Evolutionary conservation across 2,888 invertebrate genomes (phyloP).

Genomic region (Sialis lutaria): DNA sequence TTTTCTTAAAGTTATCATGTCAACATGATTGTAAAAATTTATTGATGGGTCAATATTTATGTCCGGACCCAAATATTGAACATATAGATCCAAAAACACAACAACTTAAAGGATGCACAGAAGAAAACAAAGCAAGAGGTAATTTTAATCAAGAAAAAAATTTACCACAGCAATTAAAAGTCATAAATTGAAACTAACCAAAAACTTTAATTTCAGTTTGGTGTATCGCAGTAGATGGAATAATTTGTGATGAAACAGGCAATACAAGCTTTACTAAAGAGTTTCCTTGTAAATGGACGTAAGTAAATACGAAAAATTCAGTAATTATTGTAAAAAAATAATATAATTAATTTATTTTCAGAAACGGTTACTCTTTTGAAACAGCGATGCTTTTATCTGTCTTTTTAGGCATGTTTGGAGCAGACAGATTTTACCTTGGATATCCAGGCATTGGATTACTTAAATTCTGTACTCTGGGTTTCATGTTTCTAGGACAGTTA

Average conservation of each 20-base stretch:
- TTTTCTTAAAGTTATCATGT: too few relatives aligned
- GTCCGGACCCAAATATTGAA: slow-evolving; percentile 56
- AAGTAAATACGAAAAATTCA: slow-evolving; percentile 28
- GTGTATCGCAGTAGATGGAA: slow-evolving; percentile 68
- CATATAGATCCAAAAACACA: slow-evolving; percentile 82
- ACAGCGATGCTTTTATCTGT: slow-evolving; percentile 84
- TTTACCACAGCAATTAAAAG: background rate
- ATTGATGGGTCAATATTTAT: slow-evolving; percentile 64
- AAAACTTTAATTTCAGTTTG: slow-evolving; percentile 34
- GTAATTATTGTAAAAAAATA: background rate
- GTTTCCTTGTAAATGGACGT: slow-evolving; percentile 90
- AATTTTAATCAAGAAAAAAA: background rate
- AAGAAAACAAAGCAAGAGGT: slow-evolving; percentile 69
- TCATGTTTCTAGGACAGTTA: slow-evolving; percentile 89
- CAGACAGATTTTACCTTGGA: slow-evolving; percentile 95
- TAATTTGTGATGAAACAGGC: slow-evolving; percentile 63
- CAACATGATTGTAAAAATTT: slow-evolving; percentile 46
- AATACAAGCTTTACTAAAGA: slow-evolving; percentile 66
- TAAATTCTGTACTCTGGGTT: slow-evolving; percentile 90
- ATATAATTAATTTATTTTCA: slow-evolving; percentile 24
- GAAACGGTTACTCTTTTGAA: slow-evolving; percentile 88
- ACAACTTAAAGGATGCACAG: slow-evolving; percentile 62
- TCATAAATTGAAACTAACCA: slow-evolving; percentile 2
- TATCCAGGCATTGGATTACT: slow-evolving; percentile 90
- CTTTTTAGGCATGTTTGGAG: slow-evolving; percentile 95